phyloP scores from a whole-genome alignment of 2,113 vertebrate genomes.

The Muntiacus reevesi region DNA sequence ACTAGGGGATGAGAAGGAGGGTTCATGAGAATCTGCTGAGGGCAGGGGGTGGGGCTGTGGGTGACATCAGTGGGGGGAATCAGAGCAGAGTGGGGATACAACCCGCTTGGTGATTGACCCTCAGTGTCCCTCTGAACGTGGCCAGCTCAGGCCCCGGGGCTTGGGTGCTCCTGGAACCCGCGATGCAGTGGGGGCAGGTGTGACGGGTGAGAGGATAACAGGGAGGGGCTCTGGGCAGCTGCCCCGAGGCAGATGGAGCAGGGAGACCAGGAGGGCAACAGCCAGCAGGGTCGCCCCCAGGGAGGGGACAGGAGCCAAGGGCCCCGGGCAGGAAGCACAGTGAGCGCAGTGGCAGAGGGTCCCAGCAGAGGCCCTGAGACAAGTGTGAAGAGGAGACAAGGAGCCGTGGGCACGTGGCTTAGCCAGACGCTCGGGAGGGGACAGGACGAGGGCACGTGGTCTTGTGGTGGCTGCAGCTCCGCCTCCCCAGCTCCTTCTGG shows the following conservation, averaged over 20 bases:
- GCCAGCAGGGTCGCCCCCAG: background rate
- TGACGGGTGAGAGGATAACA: rapidly evolving
- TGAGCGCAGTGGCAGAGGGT: background rate
- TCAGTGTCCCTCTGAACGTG: background rate
- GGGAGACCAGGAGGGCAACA: background rate
- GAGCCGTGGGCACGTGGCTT: background rate
- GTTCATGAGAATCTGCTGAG: background rate
- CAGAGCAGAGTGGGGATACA: too few relatives aligned
- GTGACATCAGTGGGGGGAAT: rapidly evolving
- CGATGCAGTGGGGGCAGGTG: rapidly evolving
- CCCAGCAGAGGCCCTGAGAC: too few relatives aligned
- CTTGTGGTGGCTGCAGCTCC: rapidly evolving
- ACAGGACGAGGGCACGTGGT: rapidly evolving
- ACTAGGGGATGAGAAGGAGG: background rate
- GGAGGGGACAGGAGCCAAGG: background rate
- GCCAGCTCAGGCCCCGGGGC: background rate
- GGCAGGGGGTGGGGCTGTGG: background rate
- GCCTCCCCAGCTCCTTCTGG: background rate
- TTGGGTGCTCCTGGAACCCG: rapidly evolving
- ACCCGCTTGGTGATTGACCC: background rate
- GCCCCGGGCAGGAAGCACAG: background rate
- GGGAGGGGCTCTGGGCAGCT: too few relatives aligned
- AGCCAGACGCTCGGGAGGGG: background rate
- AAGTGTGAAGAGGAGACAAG: background rate
- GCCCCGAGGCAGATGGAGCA: background rate